Base-by-base conservation (phyloP, 2,797 vertebrate species). In the Scolopax bukidnonensis region DNA sequence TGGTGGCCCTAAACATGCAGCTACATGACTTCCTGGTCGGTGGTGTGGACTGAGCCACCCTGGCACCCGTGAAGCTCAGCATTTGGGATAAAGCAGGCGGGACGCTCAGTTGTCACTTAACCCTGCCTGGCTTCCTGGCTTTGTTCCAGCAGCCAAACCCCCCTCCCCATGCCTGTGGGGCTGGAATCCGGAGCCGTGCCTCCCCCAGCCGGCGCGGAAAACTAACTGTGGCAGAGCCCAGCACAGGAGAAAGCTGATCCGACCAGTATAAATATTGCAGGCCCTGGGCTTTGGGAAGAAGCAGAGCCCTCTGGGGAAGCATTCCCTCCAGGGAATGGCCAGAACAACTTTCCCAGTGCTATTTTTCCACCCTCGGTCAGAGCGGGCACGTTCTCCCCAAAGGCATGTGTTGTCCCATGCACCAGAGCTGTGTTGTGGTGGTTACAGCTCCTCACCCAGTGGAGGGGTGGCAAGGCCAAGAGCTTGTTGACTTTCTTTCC, bases 111-210 rank as follows among this genome's bases (percentile, higher is more conserved):
- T 79, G 59, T 90, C 90, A 84, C 77, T 95, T 93, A 90, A 95
- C 97, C 95, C 93, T 92, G 87, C 80, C 81, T 94, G 90, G 90
- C 92, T 91, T 93, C 41, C 93, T 96, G 84, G 92, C 82, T 97
- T 82, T 40, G 80, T 89, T 84, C 87, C 50, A 87, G 92, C 94
- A 92, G 95, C 43, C 77, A 4, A 91, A 88, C 7, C 19, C 38
- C 25, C 24, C 25, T 8, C 14, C 32, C 32, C 10, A 24, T 89
- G 83, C 74, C 84, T 61, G 64, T 21, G 23, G 45, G 13, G 5
- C 57, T 65, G 77, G 94, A 93, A 95, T 94, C 81, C 33, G 78
- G 93, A 82, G 61, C 78, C 33, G 63, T 3, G 33, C 57, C 80
- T 48, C 3, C 77, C 48, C 50, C 59, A 61, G 41, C 32, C 70